Conservation (phyloP, 2,113 vertebrate genomes). For the Oryzias woworae region DNA sequence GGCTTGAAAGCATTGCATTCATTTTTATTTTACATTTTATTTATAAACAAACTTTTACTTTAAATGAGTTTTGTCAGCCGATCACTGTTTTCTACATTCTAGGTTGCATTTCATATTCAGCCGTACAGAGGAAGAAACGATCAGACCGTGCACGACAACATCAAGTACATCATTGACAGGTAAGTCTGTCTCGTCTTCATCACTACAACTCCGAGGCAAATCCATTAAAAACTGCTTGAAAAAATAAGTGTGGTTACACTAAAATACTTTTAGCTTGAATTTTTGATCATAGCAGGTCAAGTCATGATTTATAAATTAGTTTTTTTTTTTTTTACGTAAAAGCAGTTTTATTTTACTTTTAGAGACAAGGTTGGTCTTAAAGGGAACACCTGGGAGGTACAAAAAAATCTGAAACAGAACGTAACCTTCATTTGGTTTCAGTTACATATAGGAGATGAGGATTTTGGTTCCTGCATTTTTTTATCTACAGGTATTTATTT, state of each 20-base stretch:
- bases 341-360: conserved; percentile 15
- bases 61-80: not conserved
- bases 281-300: conserved; percentile 33
- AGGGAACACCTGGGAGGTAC: not conserved
- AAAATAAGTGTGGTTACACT: conserved; percentile 23
- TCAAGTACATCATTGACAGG: conserved; percentile 93
- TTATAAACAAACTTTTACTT: too few relatives aligned
- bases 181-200: conserved; percentile 57
- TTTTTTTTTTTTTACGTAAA: conserved; percentile 7
- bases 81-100: conserved; percentile 20
- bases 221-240: conserved; percentile 45
- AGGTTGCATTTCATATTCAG: conserved; percentile 91
- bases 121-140: conserved; percentile 87
- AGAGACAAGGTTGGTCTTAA: not conserved
- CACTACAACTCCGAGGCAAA: conserved; percentile 15
- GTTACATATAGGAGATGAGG: too few relatives aligned
- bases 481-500: too few relatives aligned
- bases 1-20: too few relatives aligned
- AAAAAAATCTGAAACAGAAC: conserved; percentile 1
- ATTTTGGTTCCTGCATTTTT: too few relatives aligned
- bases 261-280: conserved; percentile 29
- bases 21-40: too few relatives aligned
- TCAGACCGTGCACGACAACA: conserved; percentile 85
- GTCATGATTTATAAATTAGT: conserved; percentile 37
- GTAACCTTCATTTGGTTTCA: not conserved